Conservation (phyloP, 2,797 vertebrate species). For the Mormyrops boulengeri region DNA sequence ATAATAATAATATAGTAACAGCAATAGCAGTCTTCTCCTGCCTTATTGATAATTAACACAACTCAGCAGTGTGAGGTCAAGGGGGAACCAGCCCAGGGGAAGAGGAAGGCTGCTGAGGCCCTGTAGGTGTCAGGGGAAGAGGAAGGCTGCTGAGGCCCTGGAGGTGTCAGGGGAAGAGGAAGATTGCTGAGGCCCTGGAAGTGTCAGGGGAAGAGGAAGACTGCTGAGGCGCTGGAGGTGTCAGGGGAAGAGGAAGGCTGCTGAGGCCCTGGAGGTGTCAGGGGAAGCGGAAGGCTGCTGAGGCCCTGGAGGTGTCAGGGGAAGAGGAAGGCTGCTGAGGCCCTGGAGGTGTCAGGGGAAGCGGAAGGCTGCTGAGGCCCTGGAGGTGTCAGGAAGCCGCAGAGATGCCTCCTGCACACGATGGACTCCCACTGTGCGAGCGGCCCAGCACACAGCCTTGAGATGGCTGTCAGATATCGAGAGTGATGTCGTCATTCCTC, state of each 20-base stretch:
- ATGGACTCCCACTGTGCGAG: background rate
- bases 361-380: background rate
- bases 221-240: too few species aligned
- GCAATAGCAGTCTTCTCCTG: background rate
- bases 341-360: background rate
- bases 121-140: too few species aligned
- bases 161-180: background rate
- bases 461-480: background rate
- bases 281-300: too few species aligned
- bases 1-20: background rate
- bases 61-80: background rate
- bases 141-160: too few species aligned
- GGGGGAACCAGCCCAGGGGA: background rate
- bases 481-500: background rate
- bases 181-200: too few species aligned
- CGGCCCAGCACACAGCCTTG: background rate
- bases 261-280: too few species aligned
- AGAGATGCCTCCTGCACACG: background rate
- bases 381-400: background rate
- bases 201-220: too few species aligned
- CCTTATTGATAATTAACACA: background rate
- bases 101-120: background rate
- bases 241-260: background rate
- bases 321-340: background rate
- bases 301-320: background rate